Evolutionary conservation across 2,888 invertebrate genomes (phyloP), one percentile per base, ranked within the genome.

Genomic region (Cheilosia variabilis): DNA sequence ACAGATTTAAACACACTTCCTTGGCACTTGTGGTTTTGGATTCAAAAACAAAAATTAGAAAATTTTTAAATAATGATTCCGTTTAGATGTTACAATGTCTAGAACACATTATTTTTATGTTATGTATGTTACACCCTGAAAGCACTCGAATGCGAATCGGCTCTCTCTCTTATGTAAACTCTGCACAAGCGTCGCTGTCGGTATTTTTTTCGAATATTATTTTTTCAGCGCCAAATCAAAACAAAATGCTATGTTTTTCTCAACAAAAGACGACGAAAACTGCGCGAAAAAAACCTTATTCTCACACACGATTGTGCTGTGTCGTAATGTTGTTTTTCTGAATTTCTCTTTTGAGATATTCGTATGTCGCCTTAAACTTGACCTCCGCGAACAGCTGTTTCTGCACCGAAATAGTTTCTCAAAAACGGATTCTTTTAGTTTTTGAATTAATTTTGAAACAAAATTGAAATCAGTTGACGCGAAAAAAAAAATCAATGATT

Each of bases 21-120:
- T 84, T 84, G 84, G 84, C 84, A 84, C 84, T 84, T 84, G 75
- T 84, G 84, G 84, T 79, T 83, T 47, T 69, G 43, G 53, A 37
- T 71, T 34, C 10, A 45, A 43, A 24, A 57, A 57, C 53, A 63
- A 63, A 60, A 13, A 19, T 1, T 47, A 19, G 2, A 17, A 17
- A 19, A 47, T 47, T 47, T 60, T 19, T 24, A 43, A 41, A 19
- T 45, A 52, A 43, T 69, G 45, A 50, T 77, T 77, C 15, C 19
- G 34, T 15, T 60, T 52, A 19, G n/a, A 52, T 34, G 24, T 55
- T 47, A 37, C 69, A 69, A 55, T 63, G 50, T 43, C 43, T 58
- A 7, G 34, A 19, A 43, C 15, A 47, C 43, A 57, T 71, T 57
- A 65, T 47, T 47, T 47, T 9, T 63, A 52, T 55, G n/a, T n/a